These are phyloP conservation scores for Sycon ciliatum DNA, from an alignment of 37 sponge, comb jelly and placozoan species.

Conservation along the genomic window DNA sequence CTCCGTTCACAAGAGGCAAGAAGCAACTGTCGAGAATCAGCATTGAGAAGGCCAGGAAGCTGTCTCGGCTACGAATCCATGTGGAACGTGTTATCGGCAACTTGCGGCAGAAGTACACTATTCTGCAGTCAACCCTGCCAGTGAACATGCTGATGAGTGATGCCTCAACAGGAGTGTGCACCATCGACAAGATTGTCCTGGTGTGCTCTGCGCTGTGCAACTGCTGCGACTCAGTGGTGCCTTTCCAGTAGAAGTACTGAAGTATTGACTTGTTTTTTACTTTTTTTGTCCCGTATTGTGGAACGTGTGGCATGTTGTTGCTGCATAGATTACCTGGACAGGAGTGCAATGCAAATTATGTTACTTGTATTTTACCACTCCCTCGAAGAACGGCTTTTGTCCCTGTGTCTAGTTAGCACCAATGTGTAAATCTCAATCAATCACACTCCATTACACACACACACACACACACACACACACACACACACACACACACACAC, in stretches of 20 bases:
- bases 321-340: too few relatives aligned
- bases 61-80: slow-evolving; percentile 32
- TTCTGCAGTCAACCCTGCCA: slow-evolving; percentile 17
- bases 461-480: slow-evolving; percentile 21
- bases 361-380: too few relatives aligned
- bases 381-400: too few relatives aligned
- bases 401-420: too few relatives aligned
- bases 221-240: slow-evolving; percentile 12
- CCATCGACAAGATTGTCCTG: slow-evolving; percentile 16
- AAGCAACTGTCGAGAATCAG: slow-evolving; percentile 16
- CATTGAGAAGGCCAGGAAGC: slow-evolving; percentile 20
- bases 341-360: too few relatives aligned
- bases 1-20: slow-evolving; percentile 27
- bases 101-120: slow-evolving; percentile 36
- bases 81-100: slow-evolving; percentile 30
- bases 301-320: too few relatives aligned
- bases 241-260: too few relatives aligned
- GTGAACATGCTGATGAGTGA: slow-evolving; percentile 1
- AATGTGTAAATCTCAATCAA: too few relatives aligned
- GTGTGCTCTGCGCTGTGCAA: slow-evolving; percentile 12
- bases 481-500: slow-evolving; percentile 25
- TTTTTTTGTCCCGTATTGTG: too few relatives aligned
- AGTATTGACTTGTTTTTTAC: too few relatives aligned
- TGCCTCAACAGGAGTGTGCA: background rate
- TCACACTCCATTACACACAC: slow-evolving; percentile 13